phyloP scores from a whole-genome alignment of 2,797 vertebrate species.

The Gallinago nigripennis region DNA sequence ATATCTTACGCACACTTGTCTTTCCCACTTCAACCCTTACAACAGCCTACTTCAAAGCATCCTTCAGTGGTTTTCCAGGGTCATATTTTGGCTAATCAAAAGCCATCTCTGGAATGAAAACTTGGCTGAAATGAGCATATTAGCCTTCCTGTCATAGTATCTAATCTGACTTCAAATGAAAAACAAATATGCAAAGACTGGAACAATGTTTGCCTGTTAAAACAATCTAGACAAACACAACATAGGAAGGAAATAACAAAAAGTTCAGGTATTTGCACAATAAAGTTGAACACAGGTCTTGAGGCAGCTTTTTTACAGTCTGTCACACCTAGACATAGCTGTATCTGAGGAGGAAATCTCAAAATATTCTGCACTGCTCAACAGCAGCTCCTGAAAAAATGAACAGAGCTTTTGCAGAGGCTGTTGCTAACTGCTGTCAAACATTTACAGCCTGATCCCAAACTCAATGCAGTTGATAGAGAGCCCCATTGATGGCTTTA shows the following conservation, averaged over 20 bases:
- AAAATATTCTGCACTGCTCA: background rate
- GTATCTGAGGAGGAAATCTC: background rate
- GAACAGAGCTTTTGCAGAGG: background rate
- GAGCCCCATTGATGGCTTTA: background rate
- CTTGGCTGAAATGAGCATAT: conserved; percentile 3
- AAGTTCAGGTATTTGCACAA: background rate
- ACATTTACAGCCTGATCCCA: background rate
- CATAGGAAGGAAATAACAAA: background rate
- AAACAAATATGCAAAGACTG: conserved; percentile 18
- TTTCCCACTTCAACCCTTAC: background rate
- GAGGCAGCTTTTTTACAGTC: background rate
- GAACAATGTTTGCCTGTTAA: background rate
- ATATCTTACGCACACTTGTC: background rate
- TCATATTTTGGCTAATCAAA: background rate
- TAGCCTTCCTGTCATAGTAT: background rate
- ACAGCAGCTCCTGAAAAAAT: background rate
- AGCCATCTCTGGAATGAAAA: conserved; percentile 26
- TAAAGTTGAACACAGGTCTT: background rate
- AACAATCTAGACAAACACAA: background rate
- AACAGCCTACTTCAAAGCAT: background rate
- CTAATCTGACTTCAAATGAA: conserved; percentile 24
- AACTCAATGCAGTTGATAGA: background rate
- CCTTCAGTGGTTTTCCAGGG: background rate
- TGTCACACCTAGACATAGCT: background rate
- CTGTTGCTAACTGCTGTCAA: background rate